Base-by-base conservation (phyloP, 2,113 vertebrate genomes). In the Mionectes macconnelli region DNA sequence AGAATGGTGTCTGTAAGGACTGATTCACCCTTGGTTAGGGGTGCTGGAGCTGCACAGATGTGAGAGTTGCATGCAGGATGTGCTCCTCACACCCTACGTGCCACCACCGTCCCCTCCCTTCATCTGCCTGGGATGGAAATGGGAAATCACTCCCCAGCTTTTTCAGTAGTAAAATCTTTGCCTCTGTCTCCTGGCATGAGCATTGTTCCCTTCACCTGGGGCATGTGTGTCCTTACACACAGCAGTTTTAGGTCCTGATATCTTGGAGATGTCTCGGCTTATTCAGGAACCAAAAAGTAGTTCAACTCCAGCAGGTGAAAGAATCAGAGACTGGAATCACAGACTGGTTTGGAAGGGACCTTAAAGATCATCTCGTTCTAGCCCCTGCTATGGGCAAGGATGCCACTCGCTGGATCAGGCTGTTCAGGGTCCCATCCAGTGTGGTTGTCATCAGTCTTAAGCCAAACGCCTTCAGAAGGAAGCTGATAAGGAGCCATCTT, bases 1-100 rank as follows among this genome's bases (percentile, higher is more conserved):
- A 31, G 66, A 59, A 14, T 2, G 14, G 33, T 16, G 3, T 50
- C 44, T 44, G 28, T 11, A 25, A 49, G 40, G 53, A 22, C 2
- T 1, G 27, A 44, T 45, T 27, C 49, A 17, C 31, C 59, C 62
- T 42, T 49, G n/a, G 28, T 12, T 0, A 0, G 12, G 47, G 39
- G 10, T 35, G 76, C 53, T 81, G 59, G 59, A 44, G 25, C 64
- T 69, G 57, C 47, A 16, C 57, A 35, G 42, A 4, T 30, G 52
- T 4, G 68, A 25, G 77, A 25, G 39, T 28, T 3, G 4, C 23
- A 5, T 1, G 2, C 20, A 64, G 42, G 69, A 39, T 19, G 33
- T 4, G 30, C 8, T 64, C 17, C 68, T 89, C 28, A 20, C 30
- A 20, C 9, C 60, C 66, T 19, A 3, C 56, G 52, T 62, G 60